Evolutionary conservation across 1,140 invertebrate species (phyloP).

Genomic region (Heliconius eleuchia): DNA sequence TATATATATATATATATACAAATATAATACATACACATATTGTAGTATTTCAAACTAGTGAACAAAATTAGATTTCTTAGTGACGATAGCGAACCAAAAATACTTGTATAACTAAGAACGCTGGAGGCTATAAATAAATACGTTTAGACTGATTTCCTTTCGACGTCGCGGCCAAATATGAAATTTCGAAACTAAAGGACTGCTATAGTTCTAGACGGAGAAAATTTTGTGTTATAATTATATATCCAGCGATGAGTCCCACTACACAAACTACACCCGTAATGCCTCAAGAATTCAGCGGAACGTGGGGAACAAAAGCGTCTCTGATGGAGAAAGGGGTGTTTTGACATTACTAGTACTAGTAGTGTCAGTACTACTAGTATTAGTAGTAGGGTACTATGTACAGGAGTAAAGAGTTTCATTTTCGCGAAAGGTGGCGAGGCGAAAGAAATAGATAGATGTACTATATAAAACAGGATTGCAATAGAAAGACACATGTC

Average conservation of each 20-base stretch:
- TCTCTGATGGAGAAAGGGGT: not conserved
- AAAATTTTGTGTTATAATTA: not conserved
- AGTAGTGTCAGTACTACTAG: too few relatives aligned
- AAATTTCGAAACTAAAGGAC: not conserved
- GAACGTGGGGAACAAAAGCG: not conserved
- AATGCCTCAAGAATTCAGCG: too few relatives aligned
- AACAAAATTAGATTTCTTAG: not conserved
- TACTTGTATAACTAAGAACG: not conserved
- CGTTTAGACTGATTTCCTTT: conserved; percentile 4
- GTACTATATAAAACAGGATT: not conserved
- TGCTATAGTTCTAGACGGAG: not conserved
- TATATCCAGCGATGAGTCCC: too few relatives aligned
- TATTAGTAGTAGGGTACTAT: not conserved
- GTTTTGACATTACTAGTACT: too few relatives aligned
- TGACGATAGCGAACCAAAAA: not conserved
- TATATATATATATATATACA: too few relatives aligned
- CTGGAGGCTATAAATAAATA: conserved; percentile 15
- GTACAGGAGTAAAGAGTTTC: not conserved
- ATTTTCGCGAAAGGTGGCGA: not conserved
- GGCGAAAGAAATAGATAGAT: not conserved
- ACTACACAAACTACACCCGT: too few relatives aligned
- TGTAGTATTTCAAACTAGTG: too few relatives aligned
- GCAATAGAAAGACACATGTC: too few relatives aligned
- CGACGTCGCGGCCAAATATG: conserved; percentile 8
- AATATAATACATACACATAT: too few relatives aligned